A percentile compares a stretch with the other conserved stretches of the same genome.
Evolutionary conservation across 1,140 invertebrate species (phyloP).

Genomic region (Whitmania pigra): DNA sequence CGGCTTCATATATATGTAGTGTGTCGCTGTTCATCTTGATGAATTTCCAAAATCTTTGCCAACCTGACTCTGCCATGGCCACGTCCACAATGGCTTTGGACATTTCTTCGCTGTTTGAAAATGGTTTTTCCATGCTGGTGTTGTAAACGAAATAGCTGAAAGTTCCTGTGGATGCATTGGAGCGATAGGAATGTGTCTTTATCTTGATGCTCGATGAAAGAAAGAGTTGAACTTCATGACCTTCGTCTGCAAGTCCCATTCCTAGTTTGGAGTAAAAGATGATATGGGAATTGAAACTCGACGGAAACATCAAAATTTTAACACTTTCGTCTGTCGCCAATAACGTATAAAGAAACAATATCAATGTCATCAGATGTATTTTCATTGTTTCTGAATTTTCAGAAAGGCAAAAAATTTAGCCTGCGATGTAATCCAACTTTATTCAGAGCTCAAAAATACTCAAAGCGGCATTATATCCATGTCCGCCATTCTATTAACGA

Average conservation of each 20-base stretch:
- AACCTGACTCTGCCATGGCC: not conserved
- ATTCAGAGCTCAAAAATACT: no score
- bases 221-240: conserved; percentile 3
- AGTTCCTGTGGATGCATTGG: not conserved
- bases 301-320: conserved; percentile 14
- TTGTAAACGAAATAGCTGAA: not conserved
- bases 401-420: no score
- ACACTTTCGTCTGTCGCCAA: not conserved
- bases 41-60: not conserved
- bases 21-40: not conserved
- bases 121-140: not conserved
- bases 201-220: not conserved
- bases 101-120: not conserved
- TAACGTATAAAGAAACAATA: no score
- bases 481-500: no score
- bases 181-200: not conserved
- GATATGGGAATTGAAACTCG: conserved; percentile 4
- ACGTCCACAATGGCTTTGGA: not conserved
- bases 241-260: not conserved
- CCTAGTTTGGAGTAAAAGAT: not conserved
- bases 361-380: no score
- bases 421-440: no score
- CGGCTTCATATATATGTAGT: not conserved
- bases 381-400: no score
- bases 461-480: no score